Percentiles rank a stretch among this genome's conserved stretches.
These are phyloP conservation scores for Karalla daura DNA, from an alignment of 2,797 vertebrate species.

Conservation along the genomic window DNA sequence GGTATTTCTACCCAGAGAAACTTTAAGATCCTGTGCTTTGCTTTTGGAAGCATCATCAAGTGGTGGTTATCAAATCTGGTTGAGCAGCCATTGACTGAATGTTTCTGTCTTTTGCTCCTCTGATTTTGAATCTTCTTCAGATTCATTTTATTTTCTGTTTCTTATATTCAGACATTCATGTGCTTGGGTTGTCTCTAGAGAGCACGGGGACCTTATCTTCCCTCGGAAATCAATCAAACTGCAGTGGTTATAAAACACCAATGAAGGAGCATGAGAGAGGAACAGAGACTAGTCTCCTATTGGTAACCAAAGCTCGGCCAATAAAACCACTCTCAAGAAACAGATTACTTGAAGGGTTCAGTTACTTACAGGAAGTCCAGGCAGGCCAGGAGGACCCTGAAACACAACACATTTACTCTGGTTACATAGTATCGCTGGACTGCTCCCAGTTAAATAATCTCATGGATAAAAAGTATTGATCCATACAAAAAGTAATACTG, in stretches of 20 bases:
- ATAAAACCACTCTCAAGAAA: too few species aligned
- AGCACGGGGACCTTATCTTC: not conserved
- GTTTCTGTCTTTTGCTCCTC: not conserved
- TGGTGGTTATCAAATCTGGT: not conserved
- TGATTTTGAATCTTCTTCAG: not conserved
- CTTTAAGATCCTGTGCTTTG: too few species aligned
- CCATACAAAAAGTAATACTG: not conserved
- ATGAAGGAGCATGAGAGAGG: constrained; percentile 1
- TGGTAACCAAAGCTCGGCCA: not conserved
- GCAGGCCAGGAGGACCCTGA: constrained; percentile 87
- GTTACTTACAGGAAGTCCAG: constrained; percentile 82
- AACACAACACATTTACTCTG: constrained; percentile 17
- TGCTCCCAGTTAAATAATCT: not conserved
- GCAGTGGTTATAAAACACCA: not conserved
- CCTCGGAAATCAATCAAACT: constrained; percentile 4
- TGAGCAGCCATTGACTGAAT: not conserved
- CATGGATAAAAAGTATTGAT: not conserved
- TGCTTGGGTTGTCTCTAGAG: not conserved
- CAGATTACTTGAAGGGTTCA: not conserved
- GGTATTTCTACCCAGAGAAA: too few species aligned
- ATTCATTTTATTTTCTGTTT: not conserved
- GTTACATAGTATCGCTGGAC: constrained; percentile 16
- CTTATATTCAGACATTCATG: too few species aligned
- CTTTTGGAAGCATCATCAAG: not conserved
- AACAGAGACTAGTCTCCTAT: not conserved